phyloP scores from a whole-genome alignment of 2,113 vertebrate genomes.

The Rhinoptilus africanus region DNA sequence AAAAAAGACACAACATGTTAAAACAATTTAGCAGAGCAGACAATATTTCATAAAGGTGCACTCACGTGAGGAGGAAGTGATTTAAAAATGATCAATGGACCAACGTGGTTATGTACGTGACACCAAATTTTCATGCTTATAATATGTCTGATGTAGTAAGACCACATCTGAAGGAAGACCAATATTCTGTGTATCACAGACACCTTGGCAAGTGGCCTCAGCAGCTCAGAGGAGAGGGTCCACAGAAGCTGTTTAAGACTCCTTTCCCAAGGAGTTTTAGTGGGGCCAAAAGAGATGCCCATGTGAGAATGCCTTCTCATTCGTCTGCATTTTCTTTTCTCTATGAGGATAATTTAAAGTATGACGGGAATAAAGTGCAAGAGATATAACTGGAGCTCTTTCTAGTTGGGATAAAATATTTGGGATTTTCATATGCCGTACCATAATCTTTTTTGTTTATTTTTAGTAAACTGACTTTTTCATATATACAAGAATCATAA shows the following conservation, averaged over 20 bases:
- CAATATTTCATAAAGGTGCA: neutral
- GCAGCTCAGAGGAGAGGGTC: neutral
- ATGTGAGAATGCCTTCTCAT: neutral
- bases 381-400: neutral
- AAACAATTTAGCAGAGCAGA: neutral
- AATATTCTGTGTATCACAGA: neutral
- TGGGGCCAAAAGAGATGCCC: neutral
- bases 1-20: neutral
- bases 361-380: neutral
- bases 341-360: neutral
- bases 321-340: neutral
- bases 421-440: neutral
- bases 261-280: neutral
- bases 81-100: neutral
- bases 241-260: neutral
- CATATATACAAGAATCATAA: neutral
- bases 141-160: neutral
- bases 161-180: neutral
- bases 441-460: fast-evolving
- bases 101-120: neutral
- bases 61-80: neutral
- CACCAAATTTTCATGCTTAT: neutral
- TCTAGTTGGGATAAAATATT: neutral
- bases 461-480: neutral
- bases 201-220: neutral